These are phyloP conservation scores for Nymphicus hollandicus DNA, from an alignment of 2,113 vertebrate genomes.

Conservation along the genomic window DNA sequence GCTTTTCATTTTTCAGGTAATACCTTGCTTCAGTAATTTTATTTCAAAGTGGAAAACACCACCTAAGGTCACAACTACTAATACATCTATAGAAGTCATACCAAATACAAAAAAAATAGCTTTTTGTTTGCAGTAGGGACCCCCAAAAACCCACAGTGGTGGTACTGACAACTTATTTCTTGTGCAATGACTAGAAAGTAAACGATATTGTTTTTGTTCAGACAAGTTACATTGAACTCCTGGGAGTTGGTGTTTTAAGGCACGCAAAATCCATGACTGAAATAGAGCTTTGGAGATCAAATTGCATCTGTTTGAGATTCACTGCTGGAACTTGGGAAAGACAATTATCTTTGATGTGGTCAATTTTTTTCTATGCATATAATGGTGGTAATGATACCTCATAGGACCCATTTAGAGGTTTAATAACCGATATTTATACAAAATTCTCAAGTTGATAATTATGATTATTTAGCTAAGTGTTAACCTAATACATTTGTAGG, in stretches of 20 bases:
- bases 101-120: not conserved
- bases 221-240: not conserved
- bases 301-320: not conserved
- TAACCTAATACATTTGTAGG: conserved; percentile 33
- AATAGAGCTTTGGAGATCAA: not conserved
- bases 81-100: not conserved
- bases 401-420: conserved; percentile 11
- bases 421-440: conserved; percentile 16
- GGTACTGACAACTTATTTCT: not conserved
- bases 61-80: not conserved
- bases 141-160: not conserved
- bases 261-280: not conserved
- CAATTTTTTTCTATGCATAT: conserved; percentile 10
- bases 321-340: conserved; percentile 4
- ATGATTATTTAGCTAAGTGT: conserved; percentile 35
- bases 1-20: conserved; percentile 20
- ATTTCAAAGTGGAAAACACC: conserved; percentile 19
- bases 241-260: not conserved
- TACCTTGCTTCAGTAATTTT: conserved; percentile 38
- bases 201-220: not conserved
- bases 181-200: not conserved
- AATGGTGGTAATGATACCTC: conserved; percentile 50
- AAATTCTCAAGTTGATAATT: conserved; percentile 37
- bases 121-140: not conserved
- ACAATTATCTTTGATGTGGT: conserved; percentile 54